These are phyloP conservation scores for Poecile montanus DNA, from an alignment of 2,797 vertebrate genomes.

Conservation along the genomic window DNA sequence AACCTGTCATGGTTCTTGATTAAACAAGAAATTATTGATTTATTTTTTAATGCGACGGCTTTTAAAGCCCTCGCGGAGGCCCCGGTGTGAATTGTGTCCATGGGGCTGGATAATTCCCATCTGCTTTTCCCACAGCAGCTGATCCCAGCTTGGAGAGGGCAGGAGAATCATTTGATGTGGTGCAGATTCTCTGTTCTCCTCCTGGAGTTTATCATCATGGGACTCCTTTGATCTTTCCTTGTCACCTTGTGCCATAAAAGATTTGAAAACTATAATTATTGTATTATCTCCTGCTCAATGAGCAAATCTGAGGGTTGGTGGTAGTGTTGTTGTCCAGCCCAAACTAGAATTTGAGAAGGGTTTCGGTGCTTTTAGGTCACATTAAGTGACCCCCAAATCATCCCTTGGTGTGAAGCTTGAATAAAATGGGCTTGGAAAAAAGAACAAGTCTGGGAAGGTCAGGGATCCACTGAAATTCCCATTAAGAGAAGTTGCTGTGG, in stretches of 20 bases:
- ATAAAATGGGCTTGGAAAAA: neutral
- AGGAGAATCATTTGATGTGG: neutral
- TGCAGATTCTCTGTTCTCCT: neutral
- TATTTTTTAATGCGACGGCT: neutral
- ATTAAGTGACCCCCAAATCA: neutral
- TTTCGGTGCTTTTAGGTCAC: neutral
- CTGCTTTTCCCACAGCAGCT: neutral
- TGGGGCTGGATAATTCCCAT: neutral
- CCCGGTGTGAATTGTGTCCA: accelerated
- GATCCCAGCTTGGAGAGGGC: neutral
- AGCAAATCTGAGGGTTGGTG: accelerated
- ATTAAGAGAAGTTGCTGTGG: accelerated
- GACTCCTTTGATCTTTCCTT: neutral
- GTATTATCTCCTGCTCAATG: neutral
- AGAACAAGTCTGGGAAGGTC: neutral
- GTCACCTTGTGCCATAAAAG: neutral
- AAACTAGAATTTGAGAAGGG: neutral
- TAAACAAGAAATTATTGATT: neutral
- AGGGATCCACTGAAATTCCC: too few species aligned
- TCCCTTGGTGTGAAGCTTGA: too few species aligned
- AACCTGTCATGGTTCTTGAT: neutral
- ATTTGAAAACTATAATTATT: neutral
- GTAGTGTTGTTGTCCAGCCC: neutral
- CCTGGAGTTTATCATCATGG: neutral
- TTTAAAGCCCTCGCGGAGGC: neutral